Evolutionary conservation across 1,140 invertebrate genomes (phyloP), one percentile per base, ranked within the genome.

Genomic region (Trichomalopsis sarcophagae): DNA sequence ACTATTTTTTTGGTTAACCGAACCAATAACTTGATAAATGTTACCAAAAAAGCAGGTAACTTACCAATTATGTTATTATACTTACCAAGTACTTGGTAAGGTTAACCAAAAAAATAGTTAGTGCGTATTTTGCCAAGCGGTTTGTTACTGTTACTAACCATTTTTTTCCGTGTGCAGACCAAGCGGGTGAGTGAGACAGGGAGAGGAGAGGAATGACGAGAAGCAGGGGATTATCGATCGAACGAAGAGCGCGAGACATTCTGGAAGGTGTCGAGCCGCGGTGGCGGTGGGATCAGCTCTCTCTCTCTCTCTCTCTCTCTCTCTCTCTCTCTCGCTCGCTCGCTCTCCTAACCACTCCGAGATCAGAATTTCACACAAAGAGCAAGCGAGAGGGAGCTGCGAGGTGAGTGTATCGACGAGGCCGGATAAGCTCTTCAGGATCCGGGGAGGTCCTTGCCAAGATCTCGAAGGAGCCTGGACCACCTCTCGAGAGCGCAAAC

Each of bases 221-320:
- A 23, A 27, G 1, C 50, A 13, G 68, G 27, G 30, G 30, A 82
- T 77, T 83, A 83, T 77, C 62, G 82, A 83, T 40, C 36, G 36
- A 23, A n/a, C 71, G 17, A 27, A 27, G 27, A 27, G 27, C 27
- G 68, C n/a, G 36, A 40, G 74, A 69, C 30, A 55, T 76, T 68
- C 55, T 47, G 82, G 50, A 77, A 83, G 62, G 82, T 83, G 74
- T 83, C 74, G 74, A 66, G 30, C n/a, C 27, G 73, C 50, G 80
- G 78, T 40, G 27, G 74, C 40, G 74, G 74, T 7, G 33, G 44
- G 55, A 77, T 47, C 75, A 77, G 23, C 75, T 77, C 23, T 76
- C 10, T 5, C 13, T 75, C 36, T 23, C 71, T 30, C 14, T 36
- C 23, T 33, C 71, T 73, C 71, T 14, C 71, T 6, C 73, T 6